Conservation (phyloP, 2,888 invertebrate genomes). For the Metopia argyrocephala region DNA sequence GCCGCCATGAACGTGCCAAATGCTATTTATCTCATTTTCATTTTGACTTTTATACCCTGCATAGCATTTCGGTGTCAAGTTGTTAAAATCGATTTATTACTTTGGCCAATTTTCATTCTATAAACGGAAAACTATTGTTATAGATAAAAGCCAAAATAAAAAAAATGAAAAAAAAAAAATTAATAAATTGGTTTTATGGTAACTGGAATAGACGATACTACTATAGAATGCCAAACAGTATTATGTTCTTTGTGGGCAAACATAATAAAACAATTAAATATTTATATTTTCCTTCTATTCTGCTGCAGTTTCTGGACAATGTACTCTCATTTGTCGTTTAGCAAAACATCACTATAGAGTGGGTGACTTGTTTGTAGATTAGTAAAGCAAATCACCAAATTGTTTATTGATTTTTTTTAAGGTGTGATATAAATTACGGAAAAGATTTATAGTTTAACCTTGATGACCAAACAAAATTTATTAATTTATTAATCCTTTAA, state of each 20-base stretch:
- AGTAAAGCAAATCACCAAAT: slow-evolving; percentile 8
- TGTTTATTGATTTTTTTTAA: slow-evolving; percentile 1
- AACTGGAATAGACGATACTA: not conserved
- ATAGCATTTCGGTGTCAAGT: slow-evolving; percentile 60
- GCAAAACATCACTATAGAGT: slow-evolving; percentile 1
- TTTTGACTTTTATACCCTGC: not conserved
- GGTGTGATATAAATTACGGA: slow-evolving; percentile 24
- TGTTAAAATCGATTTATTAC: slow-evolving; percentile 64
- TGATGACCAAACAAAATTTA: slow-evolving; percentile 20
- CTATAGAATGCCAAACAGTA: slow-evolving; percentile 34
- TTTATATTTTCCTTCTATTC: no score
- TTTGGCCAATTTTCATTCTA: slow-evolving; percentile 29
- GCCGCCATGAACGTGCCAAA: slow-evolving; percentile 55
- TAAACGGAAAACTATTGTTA: slow-evolving; percentile 40
- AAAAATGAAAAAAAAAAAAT: no score
- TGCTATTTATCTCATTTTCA: slow-evolving; percentile 51
- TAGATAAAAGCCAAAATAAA: no score
- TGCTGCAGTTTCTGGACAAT: not conserved
- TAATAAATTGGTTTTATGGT: slow-evolving; percentile 20
- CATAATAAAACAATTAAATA: slow-evolving; percentile 46
- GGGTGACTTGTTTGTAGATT: slow-evolving; percentile 17
- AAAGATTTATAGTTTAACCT: slow-evolving; percentile 33
- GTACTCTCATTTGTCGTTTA: not conserved
- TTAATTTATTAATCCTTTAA: not conserved
- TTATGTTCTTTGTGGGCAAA: slow-evolving; percentile 36